Conservation (phyloP, 2,113 vertebrate genomes). For the Otus sunia region DNA sequence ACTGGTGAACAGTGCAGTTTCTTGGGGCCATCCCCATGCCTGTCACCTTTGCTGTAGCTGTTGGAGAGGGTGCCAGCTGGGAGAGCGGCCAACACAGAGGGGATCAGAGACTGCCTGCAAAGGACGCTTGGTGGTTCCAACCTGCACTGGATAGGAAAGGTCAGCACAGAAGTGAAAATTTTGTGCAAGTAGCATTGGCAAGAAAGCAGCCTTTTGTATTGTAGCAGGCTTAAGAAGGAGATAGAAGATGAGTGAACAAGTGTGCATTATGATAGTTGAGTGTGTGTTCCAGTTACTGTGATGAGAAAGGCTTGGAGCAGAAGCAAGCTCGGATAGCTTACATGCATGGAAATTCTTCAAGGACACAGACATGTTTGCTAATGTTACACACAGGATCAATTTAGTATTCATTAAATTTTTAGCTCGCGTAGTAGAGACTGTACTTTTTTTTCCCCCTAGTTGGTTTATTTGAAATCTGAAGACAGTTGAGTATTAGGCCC, state of each 20-base stretch:
- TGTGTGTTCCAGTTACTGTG: rapidly evolving
- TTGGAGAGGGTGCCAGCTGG: neutral
- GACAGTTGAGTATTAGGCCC: neutral
- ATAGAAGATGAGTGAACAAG: neutral
- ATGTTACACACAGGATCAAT: neutral
- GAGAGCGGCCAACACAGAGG: rapidly evolving
- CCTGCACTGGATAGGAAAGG: neutral
- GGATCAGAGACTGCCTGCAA: neutral
- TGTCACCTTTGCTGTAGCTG: neutral
- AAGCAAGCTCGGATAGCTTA: neutral
- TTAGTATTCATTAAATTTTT: neutral
- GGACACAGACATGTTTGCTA: neutral
- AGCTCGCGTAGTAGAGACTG: neutral
- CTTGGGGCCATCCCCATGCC: neutral
- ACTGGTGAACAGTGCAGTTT: neutral
- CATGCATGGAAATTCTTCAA: neutral
- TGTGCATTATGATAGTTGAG: neutral
- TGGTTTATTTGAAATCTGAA: neutral
- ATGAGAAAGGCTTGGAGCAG: neutral
- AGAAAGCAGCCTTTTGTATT: neutral
- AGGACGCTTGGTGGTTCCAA: neutral
- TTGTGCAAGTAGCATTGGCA: neutral
- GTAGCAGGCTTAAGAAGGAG: neutral
- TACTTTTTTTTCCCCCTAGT: neutral
- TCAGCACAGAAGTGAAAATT: neutral